Percentiles rank a stretch among this genome's conserved stretches.
Conservation (phyloP, 2,113 vertebrate species). For the Larimichthys crocea region DNA sequence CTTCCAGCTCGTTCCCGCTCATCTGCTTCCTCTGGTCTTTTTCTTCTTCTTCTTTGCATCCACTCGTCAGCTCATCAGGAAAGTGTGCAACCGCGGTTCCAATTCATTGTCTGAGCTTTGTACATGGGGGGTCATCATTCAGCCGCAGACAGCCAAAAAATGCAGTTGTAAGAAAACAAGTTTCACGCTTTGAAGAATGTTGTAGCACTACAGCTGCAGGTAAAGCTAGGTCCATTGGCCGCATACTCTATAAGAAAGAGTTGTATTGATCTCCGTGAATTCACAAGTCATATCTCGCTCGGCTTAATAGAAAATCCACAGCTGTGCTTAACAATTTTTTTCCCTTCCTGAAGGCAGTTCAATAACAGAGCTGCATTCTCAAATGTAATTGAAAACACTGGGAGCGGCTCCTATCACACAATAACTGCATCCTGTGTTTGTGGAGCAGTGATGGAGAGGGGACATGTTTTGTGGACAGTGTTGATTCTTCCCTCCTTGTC, state of each 20-base stretch:
- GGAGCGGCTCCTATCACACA: slow-evolving; percentile 27
- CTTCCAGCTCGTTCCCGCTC: slow-evolving; percentile 16
- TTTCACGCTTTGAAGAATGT: neutral
- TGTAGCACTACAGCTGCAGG: slow-evolving; percentile 4
- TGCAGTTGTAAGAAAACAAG: neutral
- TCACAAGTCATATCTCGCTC: slow-evolving; percentile 37
- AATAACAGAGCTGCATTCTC: slow-evolving; percentile 41
- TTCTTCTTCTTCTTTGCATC: neutral
- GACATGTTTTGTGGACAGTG: slow-evolving; percentile 43
- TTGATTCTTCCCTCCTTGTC: slow-evolving; percentile 44
- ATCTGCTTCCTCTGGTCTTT: slow-evolving; percentile 11
- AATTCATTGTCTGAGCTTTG: neutral
- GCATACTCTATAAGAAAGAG: neutral
- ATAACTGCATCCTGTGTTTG: slow-evolving; percentile 37
- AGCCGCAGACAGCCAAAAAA: neutral
- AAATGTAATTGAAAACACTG: slow-evolving; percentile 59
- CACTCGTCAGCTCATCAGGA: slow-evolving; percentile 6
- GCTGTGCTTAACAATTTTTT: slow-evolving; percentile 18
- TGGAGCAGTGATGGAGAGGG: slow-evolving; percentile 36
- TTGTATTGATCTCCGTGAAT: slow-evolving; percentile 41
- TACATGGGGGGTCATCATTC: neutral
- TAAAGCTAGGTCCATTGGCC: slow-evolving; percentile 19
- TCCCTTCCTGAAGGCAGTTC: slow-evolving; percentile 38
- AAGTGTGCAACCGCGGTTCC: neutral
- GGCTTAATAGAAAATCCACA: slow-evolving; percentile 49